Base-by-base conservation (phyloP, 2,888 invertebrate species). In the Folsomia manolachei region DNA sequence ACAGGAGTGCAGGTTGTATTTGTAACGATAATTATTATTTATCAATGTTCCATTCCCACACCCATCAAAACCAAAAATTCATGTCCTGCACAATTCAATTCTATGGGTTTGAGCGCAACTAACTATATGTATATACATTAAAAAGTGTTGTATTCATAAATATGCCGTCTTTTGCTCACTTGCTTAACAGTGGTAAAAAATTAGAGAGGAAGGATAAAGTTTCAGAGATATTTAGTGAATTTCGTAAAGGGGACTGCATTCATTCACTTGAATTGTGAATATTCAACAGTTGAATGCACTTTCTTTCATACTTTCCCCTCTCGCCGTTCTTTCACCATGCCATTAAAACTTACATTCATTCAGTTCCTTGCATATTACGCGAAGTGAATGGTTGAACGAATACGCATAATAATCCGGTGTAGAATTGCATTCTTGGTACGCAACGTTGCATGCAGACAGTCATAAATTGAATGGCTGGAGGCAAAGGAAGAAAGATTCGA, bases 271-370 rank as follows among this genome's bases (percentile, higher is more conserved):
- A 56, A 56, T 19, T 56, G 56, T 63, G 63, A 27, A 63, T 63
- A 63, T 63, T 63, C 63, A 63, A 63, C 63, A 63, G 63, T n/a
- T 63, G 63, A 63, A 63, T 63, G 63, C 63, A 63, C 63, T 63
- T 26, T 63, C 63, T 63, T 63, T 56, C 7, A 14, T 56, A 14
- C 56, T 27, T n/a, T 63, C 63, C 63, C 26, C 63, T 25, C 24
- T 63, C 23, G 4, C 56, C 14, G 4, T 14, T 9, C 39, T 14
- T 9, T 14, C 39, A 39, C 39, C 39, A 14, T 39, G 21, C 56
- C 56, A 56, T 56, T 56, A 56, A n/a, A n/a, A 7, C 56, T 56
- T 56, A 4, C 21, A n/a, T 14, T 7, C 56, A 56, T 51, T 51
- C 9, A 11, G 18, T 51, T 9, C 51, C 9, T 51, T 51, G 51